A percentile compares a stretch with the other conserved stretches of the same genome.
These are phyloP conservation scores for Schlechtendalia chinensis DNA, from an alignment of 1,140 invertebrate genomes.

Conservation along the genomic window DNA sequence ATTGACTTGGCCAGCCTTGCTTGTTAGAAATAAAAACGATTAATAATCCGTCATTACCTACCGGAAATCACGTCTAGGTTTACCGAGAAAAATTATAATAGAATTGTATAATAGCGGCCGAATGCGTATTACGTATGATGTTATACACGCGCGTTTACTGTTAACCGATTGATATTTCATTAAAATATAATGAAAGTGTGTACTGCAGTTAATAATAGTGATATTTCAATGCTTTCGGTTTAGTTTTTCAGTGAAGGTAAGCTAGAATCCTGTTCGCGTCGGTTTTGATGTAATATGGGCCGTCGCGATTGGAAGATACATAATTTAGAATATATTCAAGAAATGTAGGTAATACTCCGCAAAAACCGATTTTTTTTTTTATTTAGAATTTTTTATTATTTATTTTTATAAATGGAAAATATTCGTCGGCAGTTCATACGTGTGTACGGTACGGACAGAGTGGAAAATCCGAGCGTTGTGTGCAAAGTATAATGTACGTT, in stretches of 20 bases:
- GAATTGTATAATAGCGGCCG: too few relatives aligned
- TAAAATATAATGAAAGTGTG: neutral
- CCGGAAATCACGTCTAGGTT: neutral
- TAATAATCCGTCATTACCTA: too few relatives aligned
- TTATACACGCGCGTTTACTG: neutral
- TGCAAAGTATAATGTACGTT: too few relatives aligned
- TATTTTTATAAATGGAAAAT: too few relatives aligned
- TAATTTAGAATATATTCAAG: neutral
- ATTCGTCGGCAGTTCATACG: too few relatives aligned
- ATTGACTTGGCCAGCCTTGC: too few relatives aligned
- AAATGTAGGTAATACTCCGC: too few relatives aligned
- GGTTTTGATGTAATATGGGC: neutral
- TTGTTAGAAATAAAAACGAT: too few relatives aligned
- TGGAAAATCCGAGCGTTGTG: too few relatives aligned
- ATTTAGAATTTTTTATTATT: too few relatives aligned
- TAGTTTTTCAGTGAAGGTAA: constrained; percentile 11
- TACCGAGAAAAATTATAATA: neutral
- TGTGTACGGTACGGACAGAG: too few relatives aligned
- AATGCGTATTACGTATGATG: neutral
- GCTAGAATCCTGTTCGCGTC: neutral
- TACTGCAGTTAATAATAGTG: neutral
- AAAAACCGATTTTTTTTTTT: too few relatives aligned
- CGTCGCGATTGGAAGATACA: neutral
- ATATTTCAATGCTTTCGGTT: neutral
- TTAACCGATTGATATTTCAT: neutral